Percentiles rank a stretch among this genome's conserved stretches.
Evolutionary conservation across 2,797 vertebrate species (phyloP).

Genomic region (Pterois miles): DNA sequence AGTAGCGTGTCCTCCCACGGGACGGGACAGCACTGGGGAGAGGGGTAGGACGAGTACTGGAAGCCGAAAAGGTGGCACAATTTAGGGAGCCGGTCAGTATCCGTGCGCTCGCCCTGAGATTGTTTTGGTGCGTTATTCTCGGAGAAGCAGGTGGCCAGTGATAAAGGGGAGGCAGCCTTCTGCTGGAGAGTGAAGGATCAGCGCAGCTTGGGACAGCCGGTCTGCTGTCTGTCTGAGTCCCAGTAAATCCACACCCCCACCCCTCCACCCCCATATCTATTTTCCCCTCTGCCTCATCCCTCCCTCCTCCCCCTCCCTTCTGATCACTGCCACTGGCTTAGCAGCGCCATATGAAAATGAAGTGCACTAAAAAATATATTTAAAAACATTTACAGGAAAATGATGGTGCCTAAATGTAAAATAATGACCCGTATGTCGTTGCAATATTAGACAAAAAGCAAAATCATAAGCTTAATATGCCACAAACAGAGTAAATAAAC

Average conservation of each 20-base stretch:
- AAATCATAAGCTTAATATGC: neutral
- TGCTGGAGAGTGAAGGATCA: conserved; percentile 72
- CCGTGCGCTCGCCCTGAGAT: neutral
- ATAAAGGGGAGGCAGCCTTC: conserved; percentile 37
- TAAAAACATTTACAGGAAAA: neutral
- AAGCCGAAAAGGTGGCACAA: conserved; percentile 7
- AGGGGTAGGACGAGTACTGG: neutral
- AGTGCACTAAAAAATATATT: neutral
- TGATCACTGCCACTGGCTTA: conserved; percentile 47
- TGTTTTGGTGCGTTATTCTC: conserved; percentile 43
- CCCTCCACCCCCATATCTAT: conserved; percentile 46
- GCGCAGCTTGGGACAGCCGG: conserved; percentile 75
- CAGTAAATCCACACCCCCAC: conserved; percentile 60
- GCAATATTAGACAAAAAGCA: neutral
- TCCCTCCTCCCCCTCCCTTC: conserved; percentile 44
- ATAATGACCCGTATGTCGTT: neutral
- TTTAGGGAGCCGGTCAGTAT: neutral
- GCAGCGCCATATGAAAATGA: conserved; percentile 39
- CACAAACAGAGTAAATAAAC: neutral
- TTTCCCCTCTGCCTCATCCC: conserved; percentile 55
- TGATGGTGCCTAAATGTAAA: neutral
- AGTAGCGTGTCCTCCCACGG: conserved; percentile 26
- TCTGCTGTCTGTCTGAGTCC: conserved; percentile 75
- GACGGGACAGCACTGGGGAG: neutral
- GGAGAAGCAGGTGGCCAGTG: conserved; percentile 73